Evolutionary conservation across 2,797 vertebrate genomes (phyloP).

Genomic region (Neosilurus hyrtlii): DNA sequence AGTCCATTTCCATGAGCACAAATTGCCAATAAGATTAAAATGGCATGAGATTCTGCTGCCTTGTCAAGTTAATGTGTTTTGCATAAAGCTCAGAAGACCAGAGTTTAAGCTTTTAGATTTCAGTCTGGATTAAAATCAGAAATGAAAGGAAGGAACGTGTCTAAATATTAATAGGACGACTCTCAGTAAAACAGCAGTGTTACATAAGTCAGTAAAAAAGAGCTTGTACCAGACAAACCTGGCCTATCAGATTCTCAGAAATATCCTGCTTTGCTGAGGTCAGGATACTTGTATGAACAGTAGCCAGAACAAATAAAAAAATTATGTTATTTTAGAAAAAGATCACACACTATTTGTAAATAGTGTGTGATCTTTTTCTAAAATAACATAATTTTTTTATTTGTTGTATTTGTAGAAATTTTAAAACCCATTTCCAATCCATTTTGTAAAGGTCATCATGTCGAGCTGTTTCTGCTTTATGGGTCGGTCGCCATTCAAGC

Average conservation of each 20-base stretch:
- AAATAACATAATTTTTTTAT: no score
- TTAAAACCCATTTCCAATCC: neutral
- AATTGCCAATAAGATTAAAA: slow-evolving; percentile 26
- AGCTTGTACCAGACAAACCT: neutral
- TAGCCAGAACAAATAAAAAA: no score
- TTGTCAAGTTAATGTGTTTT: slow-evolving; percentile 15
- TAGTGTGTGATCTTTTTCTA: neutral
- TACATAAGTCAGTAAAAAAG: neutral
- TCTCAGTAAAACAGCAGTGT: neutral
- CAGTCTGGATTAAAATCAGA: slow-evolving; percentile 7
- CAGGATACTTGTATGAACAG: neutral
- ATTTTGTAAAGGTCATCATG: neutral
- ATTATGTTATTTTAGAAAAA: neutral
- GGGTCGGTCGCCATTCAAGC: slow-evolving; percentile 1
- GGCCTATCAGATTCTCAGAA: neutral
- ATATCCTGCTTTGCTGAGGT: neutral
- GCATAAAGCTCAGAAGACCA: neutral
- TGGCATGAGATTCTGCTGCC: neutral
- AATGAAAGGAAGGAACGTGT: neutral
- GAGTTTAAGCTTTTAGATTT: neutral
- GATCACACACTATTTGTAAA: neutral
- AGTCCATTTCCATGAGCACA: neutral
- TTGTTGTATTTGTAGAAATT: neutral
- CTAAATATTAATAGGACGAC: neutral
- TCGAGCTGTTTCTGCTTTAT: slow-evolving; percentile 5